Evolutionary conservation across 2,797 vertebrate species (phyloP).

Genomic region (Botia almorhae): DNA sequence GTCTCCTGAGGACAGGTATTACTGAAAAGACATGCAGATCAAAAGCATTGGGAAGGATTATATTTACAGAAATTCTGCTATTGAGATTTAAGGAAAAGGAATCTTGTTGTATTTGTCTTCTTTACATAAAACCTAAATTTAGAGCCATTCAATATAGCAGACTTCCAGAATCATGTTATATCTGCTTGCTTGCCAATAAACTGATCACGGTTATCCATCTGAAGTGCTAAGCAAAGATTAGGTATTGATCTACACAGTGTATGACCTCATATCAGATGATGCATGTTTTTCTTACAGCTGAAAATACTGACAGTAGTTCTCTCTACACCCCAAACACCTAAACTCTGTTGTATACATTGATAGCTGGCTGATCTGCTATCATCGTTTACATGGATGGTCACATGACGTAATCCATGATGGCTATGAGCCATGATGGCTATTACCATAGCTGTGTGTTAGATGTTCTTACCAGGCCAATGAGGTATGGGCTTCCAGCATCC

Average conservation of each 20-base stretch:
- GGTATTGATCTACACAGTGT: background rate
- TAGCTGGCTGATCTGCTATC: too few relatives aligned
- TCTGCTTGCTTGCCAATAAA: background rate
- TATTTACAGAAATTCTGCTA: background rate
- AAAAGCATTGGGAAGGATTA: conserved; percentile 42
- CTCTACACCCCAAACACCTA: background rate
- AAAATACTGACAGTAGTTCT: background rate
- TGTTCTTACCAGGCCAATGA: conserved; percentile 94
- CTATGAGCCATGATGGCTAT: background rate
- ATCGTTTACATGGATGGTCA: too few relatives aligned
- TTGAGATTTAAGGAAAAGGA: conserved; percentile 4
- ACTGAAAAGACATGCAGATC: conserved; percentile 65
- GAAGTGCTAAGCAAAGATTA: background rate
- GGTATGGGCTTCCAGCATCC: conserved; percentile 95
- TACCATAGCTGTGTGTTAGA: background rate
- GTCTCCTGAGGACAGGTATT: conserved; percentile 62
- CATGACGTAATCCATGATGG: too few relatives aligned
- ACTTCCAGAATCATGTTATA: background rate
- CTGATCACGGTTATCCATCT: background rate
- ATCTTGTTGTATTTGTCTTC: conserved; percentile 40
- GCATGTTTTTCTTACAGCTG: background rate
- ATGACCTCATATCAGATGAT: background rate
- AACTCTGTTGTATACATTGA: too few relatives aligned
- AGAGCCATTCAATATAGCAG: conserved; percentile 54
- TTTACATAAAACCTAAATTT: conserved; percentile 63